Conservation (phyloP, 30 jellyfish, hydroid and myxozoan genomes). For the Sanderia malayensis region DNA sequence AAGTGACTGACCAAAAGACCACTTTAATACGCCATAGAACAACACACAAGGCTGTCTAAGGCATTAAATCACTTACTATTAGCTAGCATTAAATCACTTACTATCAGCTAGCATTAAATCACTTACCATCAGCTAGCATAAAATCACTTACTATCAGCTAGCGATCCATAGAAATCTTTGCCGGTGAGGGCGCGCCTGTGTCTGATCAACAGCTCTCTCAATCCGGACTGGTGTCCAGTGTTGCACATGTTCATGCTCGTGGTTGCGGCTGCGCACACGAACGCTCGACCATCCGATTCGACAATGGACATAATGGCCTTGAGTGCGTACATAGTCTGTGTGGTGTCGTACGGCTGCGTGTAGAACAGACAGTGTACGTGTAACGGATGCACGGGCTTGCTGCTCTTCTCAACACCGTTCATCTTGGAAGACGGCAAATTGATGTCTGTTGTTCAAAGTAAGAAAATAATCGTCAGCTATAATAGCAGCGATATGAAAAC, state of each 20-base stretch:
- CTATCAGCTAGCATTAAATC: too few relatives aligned
- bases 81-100: too few relatives aligned
- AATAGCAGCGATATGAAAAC: too few relatives aligned
- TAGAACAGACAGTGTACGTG: conserved; percentile 76
- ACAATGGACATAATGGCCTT: conserved; percentile 52
- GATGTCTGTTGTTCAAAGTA: background rate
- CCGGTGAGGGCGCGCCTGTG: conserved; percentile 88
- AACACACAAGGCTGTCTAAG: too few relatives aligned
- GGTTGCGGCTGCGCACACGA: conserved; percentile 87
- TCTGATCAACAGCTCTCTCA: conserved; percentile 83
- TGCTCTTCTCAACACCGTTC: background rate
- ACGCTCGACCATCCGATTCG: conserved; percentile 75
- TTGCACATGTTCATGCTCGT: conserved; percentile 87
- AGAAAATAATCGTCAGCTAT: background rate
- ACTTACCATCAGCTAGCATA: too few relatives aligned
- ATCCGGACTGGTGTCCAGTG: conserved; percentile 81
- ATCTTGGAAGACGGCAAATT: background rate
- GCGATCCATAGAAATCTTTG: conserved; percentile 86
- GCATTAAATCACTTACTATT: too few relatives aligned
- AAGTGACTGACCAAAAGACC: too few relatives aligned
- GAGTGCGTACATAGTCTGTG: conserved; percentile 70
- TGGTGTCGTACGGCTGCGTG: conserved; percentile 84
- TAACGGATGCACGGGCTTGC: conserved; percentile 70
- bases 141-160: conserved; percentile 70
- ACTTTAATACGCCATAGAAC: too few relatives aligned